Percentiles rank a stretch among this genome's conserved stretches.
Evolutionary conservation across 2,113 vertebrate genomes (phyloP).

Genomic region (Cololabis saira): DNA sequence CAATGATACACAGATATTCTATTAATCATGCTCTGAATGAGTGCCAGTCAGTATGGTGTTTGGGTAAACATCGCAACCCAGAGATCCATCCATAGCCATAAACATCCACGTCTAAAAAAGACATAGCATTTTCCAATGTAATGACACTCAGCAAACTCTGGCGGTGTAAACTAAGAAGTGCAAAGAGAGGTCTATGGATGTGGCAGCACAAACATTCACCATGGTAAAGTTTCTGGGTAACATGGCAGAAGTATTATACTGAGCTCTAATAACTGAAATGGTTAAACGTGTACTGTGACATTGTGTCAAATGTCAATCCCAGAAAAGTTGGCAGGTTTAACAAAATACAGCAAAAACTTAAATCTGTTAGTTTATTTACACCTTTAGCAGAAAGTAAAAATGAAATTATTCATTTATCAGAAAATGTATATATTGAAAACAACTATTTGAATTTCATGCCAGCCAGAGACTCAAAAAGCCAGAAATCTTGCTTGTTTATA

Average conservation of each 20-base stretch:
- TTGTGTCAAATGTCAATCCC: neutral
- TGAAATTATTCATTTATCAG: no score
- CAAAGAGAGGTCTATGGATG: conserved; percentile 59
- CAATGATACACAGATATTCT: neutral
- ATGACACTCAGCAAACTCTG: neutral
- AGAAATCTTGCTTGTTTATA: no score
- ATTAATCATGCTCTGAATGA: no score
- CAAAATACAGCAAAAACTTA: no score
- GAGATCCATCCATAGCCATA: conserved; percentile 55
- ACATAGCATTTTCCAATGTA: neutral
- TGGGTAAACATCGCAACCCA: conserved; percentile 18
- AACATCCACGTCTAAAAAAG: conserved; percentile 8
- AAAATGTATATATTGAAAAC: no score
- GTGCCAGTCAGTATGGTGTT: neutral
- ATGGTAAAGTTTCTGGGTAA: conserved; percentile 61
- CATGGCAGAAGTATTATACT: conserved; percentile 47
- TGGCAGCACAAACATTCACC: conserved; percentile 38
- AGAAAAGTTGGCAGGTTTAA: no score
- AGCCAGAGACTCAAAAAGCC: neutral
- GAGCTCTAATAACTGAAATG: neutral
- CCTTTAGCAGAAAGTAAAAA: no score
- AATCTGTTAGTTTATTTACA: no score
- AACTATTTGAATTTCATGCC: neutral
- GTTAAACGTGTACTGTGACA: neutral
- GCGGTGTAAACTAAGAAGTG: neutral